Evolutionary conservation across 2,113 vertebrate genomes (phyloP).

Genomic region (Cryptomyrus ogoouensis): DNA sequence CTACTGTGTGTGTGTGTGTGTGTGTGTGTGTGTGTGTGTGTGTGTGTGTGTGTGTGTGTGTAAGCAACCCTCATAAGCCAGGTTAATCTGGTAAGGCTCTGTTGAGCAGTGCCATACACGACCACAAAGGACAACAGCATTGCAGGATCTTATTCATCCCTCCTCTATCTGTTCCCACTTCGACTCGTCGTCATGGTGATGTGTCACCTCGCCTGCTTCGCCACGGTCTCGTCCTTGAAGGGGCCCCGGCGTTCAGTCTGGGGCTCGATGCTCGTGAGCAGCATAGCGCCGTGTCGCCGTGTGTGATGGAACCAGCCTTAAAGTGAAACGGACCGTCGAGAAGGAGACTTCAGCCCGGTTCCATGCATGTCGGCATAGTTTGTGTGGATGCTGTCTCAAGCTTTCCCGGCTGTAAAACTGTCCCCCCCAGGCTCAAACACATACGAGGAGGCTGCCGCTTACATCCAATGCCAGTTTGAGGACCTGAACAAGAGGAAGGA

Average conservation of each 20-base stretch:
- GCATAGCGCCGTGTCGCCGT: neutral
- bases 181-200: neutral
- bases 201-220: neutral
- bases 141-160: neutral
- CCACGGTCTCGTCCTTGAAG: neutral
- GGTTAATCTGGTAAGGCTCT: neutral
- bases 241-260: neutral
- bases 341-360: neutral
- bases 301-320: neutral
- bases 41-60: neutral
- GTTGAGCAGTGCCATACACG: neutral
- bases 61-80: neutral
- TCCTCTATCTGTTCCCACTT: neutral
- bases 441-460: slow-evolving; percentile 93
- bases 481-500: slow-evolving; percentile 97
- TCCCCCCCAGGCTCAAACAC: slow-evolving; percentile 82
- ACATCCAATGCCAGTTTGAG: slow-evolving; percentile 96
- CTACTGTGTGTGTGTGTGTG: neutral
- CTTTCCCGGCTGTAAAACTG: neutral
- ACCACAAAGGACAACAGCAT: neutral
- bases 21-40: neutral
- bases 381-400: neutral
- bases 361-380: neutral
- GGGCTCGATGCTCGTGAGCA: neutral
- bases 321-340: neutral